Evolutionary conservation across 2,888 invertebrate genomes (phyloP), one percentile per base, ranked within the genome.

Genomic region (Trichacis sp.): DNA sequence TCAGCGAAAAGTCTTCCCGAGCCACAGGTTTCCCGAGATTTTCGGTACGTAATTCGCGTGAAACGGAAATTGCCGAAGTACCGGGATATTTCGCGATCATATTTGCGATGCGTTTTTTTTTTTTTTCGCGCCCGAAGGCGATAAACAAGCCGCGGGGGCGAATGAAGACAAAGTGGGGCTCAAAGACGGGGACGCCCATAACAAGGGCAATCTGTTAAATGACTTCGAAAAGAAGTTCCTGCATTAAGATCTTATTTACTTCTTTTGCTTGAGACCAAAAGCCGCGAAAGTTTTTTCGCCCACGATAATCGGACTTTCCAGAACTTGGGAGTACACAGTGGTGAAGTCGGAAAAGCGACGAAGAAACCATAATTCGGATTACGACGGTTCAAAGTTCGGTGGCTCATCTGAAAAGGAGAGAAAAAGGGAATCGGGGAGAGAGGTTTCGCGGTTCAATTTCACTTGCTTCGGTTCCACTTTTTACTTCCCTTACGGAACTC

Each of bases 241-340:
- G 61, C 68, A 54, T 71, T 69, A 68, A 71, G 69, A 67, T 67
- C 67, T 69, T 69, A 69, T 68, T 71, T 69, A 68, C 65, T 68
- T 69, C 51, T 48, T 40, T 58, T 56, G 52, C 57, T 29, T 54
- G 58, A 60, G 40, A 15, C 5, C 60, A 50, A 66, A 64, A 64
- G 63, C 52, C 54, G 61, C 52, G 38, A 54, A 71, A 68, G 62
- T 71, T 73, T 70, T 67, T 66, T 46, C 58, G 53, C 63, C 50
- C 20, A 68, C 57, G 64, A 64, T 64, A 68, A 64, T 64, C 63
- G 63, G 62, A 59, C 52, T 55, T 30, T 52, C 43, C 51, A 30
- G 50, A 63, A 67, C 52, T 66, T 59, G 58, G 51, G 57, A 58
- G 63, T 62, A 63, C 59, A 67, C 48, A 62, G 66, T 52, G 55